A percentile compares a stretch with the other conserved stretches of the same genome.
phyloP scores from a whole-genome alignment of 2,797 vertebrate genomes.

The Tragopan temminckii region DNA sequence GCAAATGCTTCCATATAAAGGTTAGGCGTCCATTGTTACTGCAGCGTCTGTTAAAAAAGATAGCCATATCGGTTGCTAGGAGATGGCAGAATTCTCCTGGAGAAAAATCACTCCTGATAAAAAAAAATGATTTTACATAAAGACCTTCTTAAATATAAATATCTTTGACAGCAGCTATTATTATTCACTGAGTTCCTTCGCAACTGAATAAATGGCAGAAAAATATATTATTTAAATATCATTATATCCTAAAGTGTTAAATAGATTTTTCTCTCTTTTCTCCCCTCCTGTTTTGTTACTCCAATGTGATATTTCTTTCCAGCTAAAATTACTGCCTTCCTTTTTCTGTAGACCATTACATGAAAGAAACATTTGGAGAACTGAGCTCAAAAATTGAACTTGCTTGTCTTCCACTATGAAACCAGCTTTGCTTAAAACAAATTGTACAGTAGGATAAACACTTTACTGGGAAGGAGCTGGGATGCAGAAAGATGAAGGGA shows the following conservation, averaged over 20 bases:
- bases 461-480: background rate
- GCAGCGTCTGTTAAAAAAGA: slow-evolving; percentile 78
- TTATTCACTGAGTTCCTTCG: slow-evolving; percentile 79
- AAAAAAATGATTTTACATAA: slow-evolving; percentile 77
- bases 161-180: slow-evolving; percentile 84
- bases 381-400: slow-evolving; percentile 35
- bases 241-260: slow-evolving; percentile 81
- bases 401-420: slow-evolving; percentile 15
- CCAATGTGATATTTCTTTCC: slow-evolving; percentile 58
- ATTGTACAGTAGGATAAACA: slow-evolving; percentile 28
- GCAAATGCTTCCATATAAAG: slow-evolving; percentile 78
- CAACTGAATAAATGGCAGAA: slow-evolving; percentile 81
- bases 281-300: slow-evolving; percentile 63
- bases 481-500: background rate
- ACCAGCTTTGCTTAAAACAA: slow-evolving; percentile 34
- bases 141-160: slow-evolving; percentile 84
- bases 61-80: slow-evolving; percentile 84
- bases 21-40: slow-evolving; percentile 73
- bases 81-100: slow-evolving; percentile 78
- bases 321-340: slow-evolving; percentile 66
- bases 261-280: slow-evolving; percentile 60
- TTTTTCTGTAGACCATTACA: slow-evolving; percentile 40
- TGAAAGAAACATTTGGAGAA: slow-evolving; percentile 60
- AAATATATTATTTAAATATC: slow-evolving; percentile 80
- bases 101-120: slow-evolving; percentile 81